Evolutionary conservation across 2,113 vertebrate genomes (phyloP), one percentile per base, ranked within the genome.

Genomic region (Hepsetus odoe): DNA sequence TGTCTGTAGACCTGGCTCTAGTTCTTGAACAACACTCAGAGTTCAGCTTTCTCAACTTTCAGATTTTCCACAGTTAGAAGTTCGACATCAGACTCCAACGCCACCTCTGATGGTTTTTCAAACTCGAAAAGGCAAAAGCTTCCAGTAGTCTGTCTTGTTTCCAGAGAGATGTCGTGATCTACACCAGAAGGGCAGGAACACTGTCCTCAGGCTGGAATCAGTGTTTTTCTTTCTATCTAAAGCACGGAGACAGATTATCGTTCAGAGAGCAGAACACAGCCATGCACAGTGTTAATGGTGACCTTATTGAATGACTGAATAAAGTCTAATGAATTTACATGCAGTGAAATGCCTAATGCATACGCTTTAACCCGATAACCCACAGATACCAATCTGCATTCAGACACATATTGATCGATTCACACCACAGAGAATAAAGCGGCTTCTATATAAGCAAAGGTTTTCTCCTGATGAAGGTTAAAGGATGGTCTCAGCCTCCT

Each of bases 271-370:
- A 24, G 61, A n/a, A 70, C 61, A 67, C 72, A 76, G 70, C 28
- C 6, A 82, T 68, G 72, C 42, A 62, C 71, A 62, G 38, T 49
- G 73, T 76, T 84, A 82, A 56, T 76, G 30, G 18, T 81, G 80
- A 80, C 76, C 76, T 84, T 80, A 79, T 65, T 77, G 76, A 82
- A 69, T 70, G 46, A 56, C 72, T n/a, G n/a, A n/a, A n/a, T n/a
- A n/a, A n/a, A 56, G 56, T 56, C 49, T 76, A 35, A 79, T 82
- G 59, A 80, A 80, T 76, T 72, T 79, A 78, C 30, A 22, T 26
- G 8, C 14, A 56, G n/a, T 76, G 68, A 68, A 80, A 82, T 80
- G 71, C 73, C 53, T 74, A 49, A 53, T 38, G 51, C 68, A 68
- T 35, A 79, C 33, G 49, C 58, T 67, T 66, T 58, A 35, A 46